Base-by-base conservation (phyloP, 1,140 invertebrate species). In the Hypsibius dujardini region DNA sequence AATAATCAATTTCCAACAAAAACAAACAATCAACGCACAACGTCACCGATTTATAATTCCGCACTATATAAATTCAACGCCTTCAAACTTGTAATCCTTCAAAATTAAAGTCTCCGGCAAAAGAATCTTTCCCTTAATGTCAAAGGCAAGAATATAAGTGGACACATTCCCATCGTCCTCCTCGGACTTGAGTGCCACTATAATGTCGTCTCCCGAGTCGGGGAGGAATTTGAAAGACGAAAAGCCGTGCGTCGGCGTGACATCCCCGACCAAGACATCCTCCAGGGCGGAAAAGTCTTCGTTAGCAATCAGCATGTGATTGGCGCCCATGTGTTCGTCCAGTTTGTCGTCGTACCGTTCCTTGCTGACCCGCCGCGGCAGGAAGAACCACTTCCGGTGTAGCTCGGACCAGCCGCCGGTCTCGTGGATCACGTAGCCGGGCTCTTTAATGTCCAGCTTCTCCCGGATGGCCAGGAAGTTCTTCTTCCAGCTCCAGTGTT, bases 151-250 rank as follows among this genome's bases (percentile, higher is more conserved):
- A 15, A 97, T 86, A 78, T 92, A 98, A 0, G 90, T 89, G 1
- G 90, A 87, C 1, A 90, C 90, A 74, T 87, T 86, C 0, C 91
- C 91, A 76, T 88, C 84, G 73, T 87, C 85, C 82, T 99, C 95
- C 79, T 95, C 92, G 0, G 92, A 92, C 79, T 95, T 94, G 46
- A 98, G 80, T 1, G 95, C 95, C 46, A 98, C 83, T 69, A 98
- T 90, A 0, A 93, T 83, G 70, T 85, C 82, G 79, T 98, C 93
- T 69, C 88, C 82, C 1, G 90, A 89, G 50, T 85, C 86, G 45
- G 95, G 95, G 73, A 99, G 83, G 78, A 98, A 98, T 81, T 98
- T 98, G 79, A 98, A 98, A 75, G 90, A 94, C 1, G 94, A 96
- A 81, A 92, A 98, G 1, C 95, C 95, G 79, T 89, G 87, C 0